A percentile compares a stretch with the other conserved stretches of the same genome.
phyloP scores from a whole-genome alignment of 2,888 invertebrate species.

The Nowickia ferox region DNA sequence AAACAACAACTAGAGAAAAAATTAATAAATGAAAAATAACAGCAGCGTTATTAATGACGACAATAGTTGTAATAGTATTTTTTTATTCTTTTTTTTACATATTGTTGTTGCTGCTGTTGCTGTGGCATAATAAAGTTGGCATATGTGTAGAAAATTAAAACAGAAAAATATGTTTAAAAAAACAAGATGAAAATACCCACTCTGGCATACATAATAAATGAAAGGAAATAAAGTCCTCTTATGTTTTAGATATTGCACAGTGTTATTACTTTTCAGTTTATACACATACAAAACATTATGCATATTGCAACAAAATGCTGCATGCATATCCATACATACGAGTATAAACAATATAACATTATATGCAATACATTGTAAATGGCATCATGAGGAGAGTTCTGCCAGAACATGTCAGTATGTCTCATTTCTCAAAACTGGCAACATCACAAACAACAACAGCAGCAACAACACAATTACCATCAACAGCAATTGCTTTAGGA shows the following conservation, averaged over 20 bases:
- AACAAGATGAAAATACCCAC: not conserved
- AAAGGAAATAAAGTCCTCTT: constrained; percentile 28
- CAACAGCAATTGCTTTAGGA: constrained; percentile 43
- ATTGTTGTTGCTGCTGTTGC: constrained; percentile 1
- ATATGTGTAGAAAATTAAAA: constrained; percentile 48
- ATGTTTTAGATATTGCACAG: constrained; percentile 12
- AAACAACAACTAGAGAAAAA: constrained; percentile 1
- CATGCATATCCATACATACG: not conserved
- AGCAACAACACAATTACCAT: constrained; percentile 10
- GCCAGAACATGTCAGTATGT: constrained; percentile 52
- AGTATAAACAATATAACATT: not conserved
- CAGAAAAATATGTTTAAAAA: not conserved
- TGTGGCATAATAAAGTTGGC: constrained; percentile 49
- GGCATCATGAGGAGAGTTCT: constrained; percentile 20
- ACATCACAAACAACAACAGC: constrained; percentile 34
- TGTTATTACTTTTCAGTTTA: constrained; percentile 42
- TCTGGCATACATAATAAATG: constrained; percentile 30
- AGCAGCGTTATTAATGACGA: constrained; percentile 55
- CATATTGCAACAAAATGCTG: constrained; percentile 11
- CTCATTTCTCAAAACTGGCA: constrained; percentile 54
- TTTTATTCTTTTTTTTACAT: not conserved
- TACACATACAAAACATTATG: not conserved
- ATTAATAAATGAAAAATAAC: constrained; percentile 41
- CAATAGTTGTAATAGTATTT: constrained; percentile 44
- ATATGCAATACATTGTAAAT: constrained; percentile 39